Conservation (phyloP, 1,140 invertebrate genomes). For the Halotydeus destructor region DNA sequence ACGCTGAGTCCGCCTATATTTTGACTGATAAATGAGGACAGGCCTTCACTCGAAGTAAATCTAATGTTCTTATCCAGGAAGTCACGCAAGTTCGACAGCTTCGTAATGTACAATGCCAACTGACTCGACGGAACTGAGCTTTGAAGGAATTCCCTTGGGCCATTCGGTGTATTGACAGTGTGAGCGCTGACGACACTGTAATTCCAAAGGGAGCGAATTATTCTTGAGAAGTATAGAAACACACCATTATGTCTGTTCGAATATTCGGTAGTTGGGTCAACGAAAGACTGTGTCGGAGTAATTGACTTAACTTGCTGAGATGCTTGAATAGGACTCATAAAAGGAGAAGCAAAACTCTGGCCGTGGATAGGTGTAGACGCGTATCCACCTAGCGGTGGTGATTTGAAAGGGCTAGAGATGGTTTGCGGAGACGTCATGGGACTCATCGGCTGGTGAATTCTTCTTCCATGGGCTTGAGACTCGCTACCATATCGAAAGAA, state of each 20-base stretch:
- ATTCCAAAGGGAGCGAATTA: constrained; percentile 31
- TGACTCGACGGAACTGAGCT: constrained; percentile 34
- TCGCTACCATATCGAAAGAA: constrained; percentile 82
- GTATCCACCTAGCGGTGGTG: neutral
- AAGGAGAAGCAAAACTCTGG: neutral
- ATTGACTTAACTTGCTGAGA: neutral
- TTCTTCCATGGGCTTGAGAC: no score
- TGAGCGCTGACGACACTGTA: constrained; percentile 19
- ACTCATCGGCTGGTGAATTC: no score
- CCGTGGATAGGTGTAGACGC: neutral
- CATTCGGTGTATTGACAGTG: constrained; percentile 18
- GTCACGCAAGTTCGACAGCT: constrained; percentile 35
- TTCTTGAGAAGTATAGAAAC: constrained; percentile 67
- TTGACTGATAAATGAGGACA: constrained; percentile 19
- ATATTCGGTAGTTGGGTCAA: constrained; percentile 16
- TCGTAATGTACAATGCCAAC: constrained; percentile 34
- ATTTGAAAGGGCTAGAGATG: constrained; percentile 1
- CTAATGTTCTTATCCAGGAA: constrained; percentile 39
- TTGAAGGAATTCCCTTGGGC: constrained; percentile 9
- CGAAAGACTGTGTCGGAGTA: neutral
- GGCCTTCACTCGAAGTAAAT: constrained; percentile 20
- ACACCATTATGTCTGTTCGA: constrained; percentile 67
- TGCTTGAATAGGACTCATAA: neutral
- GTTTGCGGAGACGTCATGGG: neutral
- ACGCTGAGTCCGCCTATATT: constrained; percentile 1